phyloP scores from a whole-genome alignment of 2,797 vertebrate species.

The Crenichthys baileyi region DNA sequence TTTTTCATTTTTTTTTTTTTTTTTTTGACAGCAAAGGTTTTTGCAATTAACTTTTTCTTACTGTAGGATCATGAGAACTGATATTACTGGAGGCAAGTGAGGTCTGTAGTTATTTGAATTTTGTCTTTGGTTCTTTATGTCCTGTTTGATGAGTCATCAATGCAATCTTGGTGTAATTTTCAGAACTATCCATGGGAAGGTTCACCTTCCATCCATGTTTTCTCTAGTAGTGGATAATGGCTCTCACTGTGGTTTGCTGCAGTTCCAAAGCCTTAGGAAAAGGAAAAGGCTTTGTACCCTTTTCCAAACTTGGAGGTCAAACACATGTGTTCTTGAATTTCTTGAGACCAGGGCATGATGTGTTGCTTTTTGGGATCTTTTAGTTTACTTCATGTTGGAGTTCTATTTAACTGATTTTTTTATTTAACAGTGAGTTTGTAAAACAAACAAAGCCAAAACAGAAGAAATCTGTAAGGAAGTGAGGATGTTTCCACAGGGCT shows the following conservation, averaged over 20 bases:
- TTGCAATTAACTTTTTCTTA: no score
- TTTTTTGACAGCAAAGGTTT: no score
- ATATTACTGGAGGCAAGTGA: not conserved
- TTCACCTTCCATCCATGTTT: not conserved
- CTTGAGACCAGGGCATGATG: not conserved
- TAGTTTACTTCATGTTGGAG: not conserved
- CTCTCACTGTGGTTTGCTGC: not conserved
- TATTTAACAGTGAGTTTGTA: no score
- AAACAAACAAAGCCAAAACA: not conserved
- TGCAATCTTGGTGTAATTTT: not conserved
- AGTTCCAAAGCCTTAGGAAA: not conserved
- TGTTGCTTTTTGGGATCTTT: not conserved
- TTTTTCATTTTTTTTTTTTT: no score
- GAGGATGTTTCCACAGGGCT: not conserved
- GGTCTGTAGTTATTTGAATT: not conserved
- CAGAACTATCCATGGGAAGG: not conserved
- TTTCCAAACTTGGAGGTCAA: not conserved
- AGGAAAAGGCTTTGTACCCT: not conserved
- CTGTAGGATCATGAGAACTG: not conserved
- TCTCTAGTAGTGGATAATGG: not conserved
- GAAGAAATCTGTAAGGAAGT: not conserved
- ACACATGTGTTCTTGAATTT: not conserved
- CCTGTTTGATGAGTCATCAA: not conserved
- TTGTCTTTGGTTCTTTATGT: not conserved
- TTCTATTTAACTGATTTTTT: no score